These are phyloP conservation scores for Achlya flavicornis DNA, from an alignment of 2,888 invertebrate genomes.

Conservation along the genomic window DNA sequence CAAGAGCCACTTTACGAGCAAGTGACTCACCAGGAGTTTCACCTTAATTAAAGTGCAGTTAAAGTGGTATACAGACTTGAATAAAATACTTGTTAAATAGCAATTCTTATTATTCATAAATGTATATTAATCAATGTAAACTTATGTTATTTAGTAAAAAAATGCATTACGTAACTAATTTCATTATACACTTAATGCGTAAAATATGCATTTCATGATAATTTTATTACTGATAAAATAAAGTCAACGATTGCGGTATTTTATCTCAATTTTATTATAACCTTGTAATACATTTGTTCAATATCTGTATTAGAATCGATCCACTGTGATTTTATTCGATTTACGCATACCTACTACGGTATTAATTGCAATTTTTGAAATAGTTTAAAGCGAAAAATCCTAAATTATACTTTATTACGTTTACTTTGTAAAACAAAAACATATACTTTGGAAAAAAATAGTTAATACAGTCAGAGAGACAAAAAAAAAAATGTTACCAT, in stretches of 20 bases:
- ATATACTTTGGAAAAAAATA: no score
- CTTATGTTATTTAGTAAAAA: background rate
- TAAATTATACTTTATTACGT: no score
- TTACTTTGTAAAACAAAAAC: no score
- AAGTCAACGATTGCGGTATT: background rate
- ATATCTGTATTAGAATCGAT: constrained; percentile 14
- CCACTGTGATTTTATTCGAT: background rate
- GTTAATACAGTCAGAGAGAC: no score
- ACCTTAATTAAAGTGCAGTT: no score
- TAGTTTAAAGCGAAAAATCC: background rate
- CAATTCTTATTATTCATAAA: background rate
- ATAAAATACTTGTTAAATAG: no score
- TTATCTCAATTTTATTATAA: constrained; percentile 1
- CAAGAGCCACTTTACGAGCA: no score
- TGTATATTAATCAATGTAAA: background rate
- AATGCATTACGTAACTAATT: constrained; percentile 1
- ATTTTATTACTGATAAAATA: constrained; percentile 7
- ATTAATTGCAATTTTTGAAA: background rate
- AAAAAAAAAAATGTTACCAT: no score
- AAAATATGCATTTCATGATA: constrained; percentile 7
- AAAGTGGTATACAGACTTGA: no score
- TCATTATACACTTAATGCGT: background rate
- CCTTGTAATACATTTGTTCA: constrained; percentile 7
- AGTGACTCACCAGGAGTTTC: no score
- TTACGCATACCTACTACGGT: background rate